Evolutionary conservation across 23 tunicate genomes (phyloP), one percentile per base, ranked within the genome.

Genomic region (Phallusia fumigata): DNA sequence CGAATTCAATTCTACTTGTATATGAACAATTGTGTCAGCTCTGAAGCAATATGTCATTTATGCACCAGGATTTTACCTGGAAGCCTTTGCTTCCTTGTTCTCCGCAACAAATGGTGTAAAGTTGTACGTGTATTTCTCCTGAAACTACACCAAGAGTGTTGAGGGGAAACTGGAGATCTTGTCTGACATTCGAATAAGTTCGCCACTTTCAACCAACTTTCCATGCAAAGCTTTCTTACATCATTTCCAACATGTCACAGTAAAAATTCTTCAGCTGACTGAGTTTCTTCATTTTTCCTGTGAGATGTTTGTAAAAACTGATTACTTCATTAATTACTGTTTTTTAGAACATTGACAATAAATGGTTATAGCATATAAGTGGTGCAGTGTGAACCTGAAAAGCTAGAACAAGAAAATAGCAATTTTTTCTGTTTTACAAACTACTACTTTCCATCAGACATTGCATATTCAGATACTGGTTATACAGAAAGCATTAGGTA

Each of bases 71-170:
- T 21, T 24, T 24, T 24, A 58, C 69, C 69, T 58, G 26, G 69
- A 58, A 58, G 26, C 30, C n/a, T 74, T 77, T 0, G 36, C 72
- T 32, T 84, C 82, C n/a, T 30, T 16, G 76, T 82, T 82, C 72
- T 88, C 98, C 0, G 98, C 89, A 81, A 80, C 91, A 75, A 94
- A 94, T 0, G 98, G 98, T 0, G 98, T 94, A 84, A 94, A 89
- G 80, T 94, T 94, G 85, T 89, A 94, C 24, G 93, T 94, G 81
- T 94, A 94, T 83, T 89, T 94, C 79, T 94, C 98, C 0, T 94
- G 64, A 0, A 94, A 81, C 65, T 94, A 86, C 33, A 81, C 80
- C 80, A 94, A 79, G 47, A 79, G 84, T n/a, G 94, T 90, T 40
- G 89, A 86, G 8, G 97, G 97, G 65, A 93, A 93, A 0, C 89